These are phyloP conservation scores for Chelonus formosanus DNA, from an alignment of 2,888 invertebrate genomes.

Conservation along the genomic window DNA sequence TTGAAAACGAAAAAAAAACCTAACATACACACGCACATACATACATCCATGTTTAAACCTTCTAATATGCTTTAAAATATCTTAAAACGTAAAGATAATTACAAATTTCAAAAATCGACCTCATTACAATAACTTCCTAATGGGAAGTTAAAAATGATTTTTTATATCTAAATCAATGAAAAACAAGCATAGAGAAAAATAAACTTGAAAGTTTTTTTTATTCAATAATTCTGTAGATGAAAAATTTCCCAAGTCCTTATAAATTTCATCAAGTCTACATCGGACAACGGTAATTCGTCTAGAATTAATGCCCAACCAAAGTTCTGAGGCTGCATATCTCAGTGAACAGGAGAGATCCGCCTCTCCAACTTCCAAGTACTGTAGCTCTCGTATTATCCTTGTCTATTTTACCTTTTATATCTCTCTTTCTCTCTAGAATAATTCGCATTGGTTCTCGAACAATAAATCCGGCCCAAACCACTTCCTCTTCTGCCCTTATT, in stretches of 20 bases:
- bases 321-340: constrained; percentile 31
- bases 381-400: constrained; percentile 2
- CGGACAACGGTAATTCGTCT: constrained; percentile 40
- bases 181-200: background rate
- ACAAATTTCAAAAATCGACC: no score
- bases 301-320: constrained; percentile 42
- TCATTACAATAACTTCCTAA: no score
- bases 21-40: no score
- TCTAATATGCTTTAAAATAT: no score
- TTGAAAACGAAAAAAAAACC: no score
- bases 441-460: constrained; percentile 30
- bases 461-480: constrained; percentile 34
- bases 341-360: constrained; percentile 21
- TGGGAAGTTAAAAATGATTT: no score
- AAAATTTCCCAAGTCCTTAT: constrained; percentile 35
- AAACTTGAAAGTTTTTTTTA: background rate
- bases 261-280: constrained; percentile 40
- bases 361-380: constrained; percentile 21
- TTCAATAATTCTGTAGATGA: constrained; percentile 5
- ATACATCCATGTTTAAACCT: no score
- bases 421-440: constrained; percentile 26
- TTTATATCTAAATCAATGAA: no score
- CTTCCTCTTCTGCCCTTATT: constrained; percentile 32
- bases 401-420: constrained; percentile 6
- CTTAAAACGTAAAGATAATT: no score